Evolutionary conservation across 1,140 invertebrate species (phyloP), one percentile per base, ranked within the genome.

Genomic region (Pseudachorutes palmiensis): DNA sequence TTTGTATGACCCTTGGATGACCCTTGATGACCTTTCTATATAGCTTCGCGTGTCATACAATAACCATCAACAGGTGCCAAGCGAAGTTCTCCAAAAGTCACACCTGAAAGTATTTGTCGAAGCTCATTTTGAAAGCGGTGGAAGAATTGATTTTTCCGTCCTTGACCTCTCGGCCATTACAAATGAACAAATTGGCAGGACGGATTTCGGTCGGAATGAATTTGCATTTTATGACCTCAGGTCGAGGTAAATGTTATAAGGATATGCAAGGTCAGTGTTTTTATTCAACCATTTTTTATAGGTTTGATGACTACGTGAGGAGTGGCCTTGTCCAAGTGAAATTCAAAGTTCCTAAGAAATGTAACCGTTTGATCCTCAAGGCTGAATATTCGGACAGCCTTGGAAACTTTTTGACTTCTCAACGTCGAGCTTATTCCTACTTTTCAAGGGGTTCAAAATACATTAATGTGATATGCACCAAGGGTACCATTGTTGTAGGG

Each of bases 401-500:
- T 19, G 74, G 74, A 16, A 70, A 67, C n/a, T 63, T 49, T n/a
- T 73, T 77, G 28, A 63, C 70, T 33, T 70, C 77, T 2, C 72
- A 75, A 59, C 65, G 76, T 0, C 72, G 71, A 30, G 76, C 75
- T 49, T 69, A 76, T 16, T 67, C 76, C 1, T 71, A 73, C 28
- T 74, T 74, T 65, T 77, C 78, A 1, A 70, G 74, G 24, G 65
- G 70, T 24, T 72, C 72, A 49, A 74, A 77, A 62, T 77, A 76
- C 64, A 69, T 82, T 1, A 76, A 74, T 31, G 75, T 82, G 1
- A 74, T 74, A 55, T 77, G 79, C 1, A 78, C 22, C 9, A 62
- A 64, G 57, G 57, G 51, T 33, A 29, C 24, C 75, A 62, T 78
- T 77, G 64, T 67, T 14, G 75, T 79, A 3, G 79, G 78, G 26